These are phyloP conservation scores for Rhinoderma darwinii DNA, from an alignment of 2,113 vertebrate species.

Conservation along the genomic window DNA sequence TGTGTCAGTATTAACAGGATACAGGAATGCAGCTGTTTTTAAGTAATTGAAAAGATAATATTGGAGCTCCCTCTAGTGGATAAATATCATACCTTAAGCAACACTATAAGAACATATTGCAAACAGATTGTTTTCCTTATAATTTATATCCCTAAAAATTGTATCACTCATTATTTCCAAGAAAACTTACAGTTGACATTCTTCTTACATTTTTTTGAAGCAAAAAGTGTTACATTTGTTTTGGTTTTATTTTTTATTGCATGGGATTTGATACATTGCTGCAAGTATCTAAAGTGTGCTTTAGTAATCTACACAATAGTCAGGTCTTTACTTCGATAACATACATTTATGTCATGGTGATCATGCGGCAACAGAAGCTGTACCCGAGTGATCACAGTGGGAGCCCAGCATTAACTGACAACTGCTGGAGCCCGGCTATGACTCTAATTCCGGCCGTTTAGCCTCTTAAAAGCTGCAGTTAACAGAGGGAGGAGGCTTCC, in stretches of 20 bases:
- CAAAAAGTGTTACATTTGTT: neutral
- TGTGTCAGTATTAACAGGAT: neutral
- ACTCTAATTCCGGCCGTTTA: too few species aligned
- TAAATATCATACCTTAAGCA: neutral
- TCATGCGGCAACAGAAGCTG: too few species aligned
- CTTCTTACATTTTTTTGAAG: too few species aligned
- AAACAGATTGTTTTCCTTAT: neutral
- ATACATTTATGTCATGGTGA: too few species aligned
- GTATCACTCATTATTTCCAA: neutral
- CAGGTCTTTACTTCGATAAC: neutral
- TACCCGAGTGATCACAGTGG: too few species aligned
- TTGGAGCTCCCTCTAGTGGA: constrained; percentile 42
- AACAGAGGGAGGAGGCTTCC: too few species aligned
- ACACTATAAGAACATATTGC: neutral
- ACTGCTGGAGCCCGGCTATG: too few species aligned
- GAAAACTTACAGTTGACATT: neutral
- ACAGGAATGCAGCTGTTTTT: neutral
- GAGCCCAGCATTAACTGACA: too few species aligned
- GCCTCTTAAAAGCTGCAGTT: too few species aligned
- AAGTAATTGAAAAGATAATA: constrained; percentile 12
- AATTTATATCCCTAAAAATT: neutral
- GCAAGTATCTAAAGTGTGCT: neutral
- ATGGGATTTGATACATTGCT: neutral
- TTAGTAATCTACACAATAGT: neutral
- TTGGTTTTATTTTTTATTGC: neutral